Percentiles rank a stretch among this genome's conserved stretches.
phyloP scores from a whole-genome alignment of 1,140 invertebrate genomes.

The Heliconius congener region DNA sequence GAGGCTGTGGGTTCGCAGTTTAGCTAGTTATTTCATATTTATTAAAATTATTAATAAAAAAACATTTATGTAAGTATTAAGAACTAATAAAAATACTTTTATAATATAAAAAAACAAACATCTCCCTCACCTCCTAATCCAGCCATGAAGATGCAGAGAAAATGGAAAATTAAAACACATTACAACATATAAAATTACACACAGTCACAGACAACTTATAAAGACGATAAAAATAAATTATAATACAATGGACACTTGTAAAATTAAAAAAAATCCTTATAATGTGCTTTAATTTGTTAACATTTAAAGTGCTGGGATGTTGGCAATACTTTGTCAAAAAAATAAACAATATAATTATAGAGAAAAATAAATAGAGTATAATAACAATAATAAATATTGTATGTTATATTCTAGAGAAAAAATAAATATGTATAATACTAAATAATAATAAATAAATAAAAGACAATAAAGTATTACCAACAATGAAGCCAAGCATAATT shows the following conservation, averaged over 20 bases:
- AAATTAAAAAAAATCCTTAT: neutral
- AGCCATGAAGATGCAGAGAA: slow-evolving; percentile 46
- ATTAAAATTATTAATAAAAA: too few species aligned
- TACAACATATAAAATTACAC: neutral
- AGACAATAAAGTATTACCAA: neutral
- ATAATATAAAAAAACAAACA: slow-evolving; percentile 9
- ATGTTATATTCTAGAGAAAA: neutral
- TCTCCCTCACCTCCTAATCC: slow-evolving; percentile 58
- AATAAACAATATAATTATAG: neutral
- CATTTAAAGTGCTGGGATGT: neutral
- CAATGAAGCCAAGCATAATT: neutral
- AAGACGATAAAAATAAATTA: neutral
- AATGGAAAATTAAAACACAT: slow-evolving; percentile 27
- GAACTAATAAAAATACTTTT: too few species aligned
- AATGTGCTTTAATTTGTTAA: slow-evolving; percentile 10
- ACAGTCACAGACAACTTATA: neutral
- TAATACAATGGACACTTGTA: neutral
- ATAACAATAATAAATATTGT: neutral
- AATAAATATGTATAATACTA: neutral
- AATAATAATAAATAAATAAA: neutral
- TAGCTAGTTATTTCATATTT: too few species aligned
- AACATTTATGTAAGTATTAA: too few species aligned
- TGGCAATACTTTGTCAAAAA: neutral
- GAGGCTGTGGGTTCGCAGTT: neutral
- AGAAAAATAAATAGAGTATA: too few species aligned